phyloP scores from a whole-genome alignment of 1,140 invertebrate species.

The Drosophila obscura region DNA sequence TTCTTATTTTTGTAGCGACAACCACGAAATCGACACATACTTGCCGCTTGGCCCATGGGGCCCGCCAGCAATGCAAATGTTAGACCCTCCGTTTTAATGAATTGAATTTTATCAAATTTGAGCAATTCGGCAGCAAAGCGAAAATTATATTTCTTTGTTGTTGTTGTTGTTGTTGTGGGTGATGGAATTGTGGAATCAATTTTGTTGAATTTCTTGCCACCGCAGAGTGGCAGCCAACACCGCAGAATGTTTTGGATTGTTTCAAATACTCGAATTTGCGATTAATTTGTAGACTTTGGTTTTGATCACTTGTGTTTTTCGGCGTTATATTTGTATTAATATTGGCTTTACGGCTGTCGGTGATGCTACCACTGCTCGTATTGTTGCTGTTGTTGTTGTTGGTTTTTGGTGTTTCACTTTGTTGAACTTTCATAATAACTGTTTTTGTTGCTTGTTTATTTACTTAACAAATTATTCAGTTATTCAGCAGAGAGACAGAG shows the following conservation, averaged over 20 bases:
- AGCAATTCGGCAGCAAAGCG: conserved; percentile 67
- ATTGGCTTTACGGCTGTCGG: too few species aligned
- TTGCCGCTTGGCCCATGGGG: conserved; percentile 88
- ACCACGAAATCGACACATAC: conserved; percentile 87
- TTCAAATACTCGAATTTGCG: conserved; percentile 29
- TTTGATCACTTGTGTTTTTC: conserved; percentile 31
- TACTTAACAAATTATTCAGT: conserved; percentile 20
- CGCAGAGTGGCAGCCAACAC: conserved; percentile 30
- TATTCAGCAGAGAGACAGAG: neutral
- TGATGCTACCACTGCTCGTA: too few species aligned
- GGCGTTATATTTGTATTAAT: too few species aligned
- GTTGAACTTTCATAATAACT: conserved; percentile 74
- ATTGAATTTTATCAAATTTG: conserved; percentile 82
- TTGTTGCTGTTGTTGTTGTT: conserved; percentile 23
- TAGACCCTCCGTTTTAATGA: conserved; percentile 83
- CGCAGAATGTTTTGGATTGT: conserved; percentile 34
- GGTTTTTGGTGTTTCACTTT: conserved; percentile 35
- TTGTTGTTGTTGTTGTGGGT: conserved; percentile 37
- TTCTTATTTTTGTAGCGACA: conserved; percentile 88
- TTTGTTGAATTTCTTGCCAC: conserved; percentile 60
- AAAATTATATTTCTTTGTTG: conserved; percentile 62
- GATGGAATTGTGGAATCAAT: conserved; percentile 56
- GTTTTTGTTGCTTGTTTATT: conserved; percentile 19
- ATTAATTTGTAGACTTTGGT: conserved; percentile 49
- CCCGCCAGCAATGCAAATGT: conserved; percentile 84